These are phyloP conservation scores for Prochilodus magdalenae DNA, from an alignment of 2,113 vertebrate species.

Conservation along the genomic window DNA sequence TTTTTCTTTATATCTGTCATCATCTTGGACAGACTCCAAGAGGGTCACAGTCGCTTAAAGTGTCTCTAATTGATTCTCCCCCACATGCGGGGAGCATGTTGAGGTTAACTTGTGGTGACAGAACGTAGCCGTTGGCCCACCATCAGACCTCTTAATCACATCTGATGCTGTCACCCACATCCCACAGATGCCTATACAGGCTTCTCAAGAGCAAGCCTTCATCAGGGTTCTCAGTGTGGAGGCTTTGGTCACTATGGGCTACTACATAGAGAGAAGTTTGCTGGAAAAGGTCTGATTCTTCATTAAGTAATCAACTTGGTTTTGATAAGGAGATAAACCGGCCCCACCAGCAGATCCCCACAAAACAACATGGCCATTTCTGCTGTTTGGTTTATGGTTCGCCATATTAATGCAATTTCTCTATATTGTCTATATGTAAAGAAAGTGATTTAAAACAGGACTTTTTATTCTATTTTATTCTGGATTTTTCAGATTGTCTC, in stretches of 20 bases:
- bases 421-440: no score
- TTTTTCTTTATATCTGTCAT: conserved; percentile 53
- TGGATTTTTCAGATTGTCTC: no score
- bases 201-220: conserved; percentile 49
- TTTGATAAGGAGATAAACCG: not conserved
- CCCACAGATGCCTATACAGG: conserved; percentile 57
- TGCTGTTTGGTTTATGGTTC: no score
- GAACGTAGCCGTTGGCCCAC: conserved; percentile 47
- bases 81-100: conserved; percentile 26
- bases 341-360: no score
- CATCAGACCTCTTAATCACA: conserved; percentile 61
- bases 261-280: conserved; percentile 67
- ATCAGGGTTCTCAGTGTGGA: conserved; percentile 58
- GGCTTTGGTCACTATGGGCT: conserved; percentile 67
- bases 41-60: conserved; percentile 55
- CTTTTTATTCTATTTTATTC: no score
- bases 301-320: no score
- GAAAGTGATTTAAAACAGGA: no score
- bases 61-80: conserved; percentile 57
- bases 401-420: no score
- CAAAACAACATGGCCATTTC: no score
- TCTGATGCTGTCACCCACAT: conserved; percentile 59
- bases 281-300: conserved; percentile 61
- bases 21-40: conserved; percentile 35
- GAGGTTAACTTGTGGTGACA: conserved; percentile 60